Conservation (phyloP, 2,113 vertebrate species). For the Oryzias curvinotus region DNA sequence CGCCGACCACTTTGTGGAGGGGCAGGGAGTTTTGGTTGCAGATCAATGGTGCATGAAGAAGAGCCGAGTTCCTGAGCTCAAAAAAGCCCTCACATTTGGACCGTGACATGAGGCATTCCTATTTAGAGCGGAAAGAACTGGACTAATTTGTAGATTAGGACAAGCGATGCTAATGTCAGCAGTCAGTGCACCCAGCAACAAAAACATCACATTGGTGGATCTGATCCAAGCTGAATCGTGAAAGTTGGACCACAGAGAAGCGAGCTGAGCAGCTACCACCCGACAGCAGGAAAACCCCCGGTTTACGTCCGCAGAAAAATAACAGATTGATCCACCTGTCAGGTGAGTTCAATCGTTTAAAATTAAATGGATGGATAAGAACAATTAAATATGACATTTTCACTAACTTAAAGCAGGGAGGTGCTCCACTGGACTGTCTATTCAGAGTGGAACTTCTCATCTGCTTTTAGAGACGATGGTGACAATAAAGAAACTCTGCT, state of each 20-base stretch:
- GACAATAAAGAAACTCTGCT: too few relatives aligned
- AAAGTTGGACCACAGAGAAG: not conserved
- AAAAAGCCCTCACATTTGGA: slow-evolving; percentile 83
- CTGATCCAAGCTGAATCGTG: not conserved
- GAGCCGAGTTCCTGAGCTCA: slow-evolving; percentile 76
- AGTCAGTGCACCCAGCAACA: slow-evolving; percentile 85
- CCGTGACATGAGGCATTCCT: slow-evolving; percentile 89
- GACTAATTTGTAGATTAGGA: slow-evolving; percentile 91
- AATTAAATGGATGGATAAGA: too few relatives aligned
- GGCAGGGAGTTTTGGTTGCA: slow-evolving; percentile 82
- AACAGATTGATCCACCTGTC: too few relatives aligned
- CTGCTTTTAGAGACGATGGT: too few relatives aligned
- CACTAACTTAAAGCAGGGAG: too few relatives aligned
- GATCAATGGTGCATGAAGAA: slow-evolving; percentile 79
- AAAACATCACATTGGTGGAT: slow-evolving; percentile 84
- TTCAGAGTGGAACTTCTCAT: too few relatives aligned
- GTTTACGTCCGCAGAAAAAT: too few relatives aligned
- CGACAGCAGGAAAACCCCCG: too few relatives aligned
- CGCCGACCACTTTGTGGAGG: slow-evolving; percentile 80
- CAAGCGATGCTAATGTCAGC: slow-evolving; percentile 87
- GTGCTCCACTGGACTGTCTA: too few relatives aligned
- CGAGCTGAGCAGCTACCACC: not conserved
- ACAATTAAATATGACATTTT: too few relatives aligned
- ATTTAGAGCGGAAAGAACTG: slow-evolving; percentile 86
- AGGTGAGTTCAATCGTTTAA: too few relatives aligned